A percentile compares a stretch with the other conserved stretches of the same genome.
Conservation (phyloP, 2,888 invertebrate species). For the Tenthredo scrophulariae region DNA sequence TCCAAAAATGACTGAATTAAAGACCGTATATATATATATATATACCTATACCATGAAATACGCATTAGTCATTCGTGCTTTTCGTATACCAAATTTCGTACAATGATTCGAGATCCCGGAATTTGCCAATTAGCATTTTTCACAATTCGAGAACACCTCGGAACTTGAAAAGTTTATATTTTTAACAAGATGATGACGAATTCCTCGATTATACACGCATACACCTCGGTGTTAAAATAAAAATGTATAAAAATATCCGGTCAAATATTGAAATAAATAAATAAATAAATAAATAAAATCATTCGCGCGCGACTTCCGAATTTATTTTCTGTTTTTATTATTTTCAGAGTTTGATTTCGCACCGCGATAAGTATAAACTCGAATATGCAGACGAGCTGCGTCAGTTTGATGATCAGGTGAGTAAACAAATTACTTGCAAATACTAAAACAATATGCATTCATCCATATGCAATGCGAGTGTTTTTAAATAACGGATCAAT, state of each 20-base stretch:
- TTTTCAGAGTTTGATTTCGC: background rate
- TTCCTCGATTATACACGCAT: too few relatives aligned
- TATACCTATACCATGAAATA: background rate
- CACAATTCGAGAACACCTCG: too few relatives aligned
- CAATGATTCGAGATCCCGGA: too few relatives aligned
- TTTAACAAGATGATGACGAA: too few relatives aligned
- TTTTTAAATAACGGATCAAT: background rate
- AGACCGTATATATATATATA: too few relatives aligned
- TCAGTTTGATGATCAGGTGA: background rate
- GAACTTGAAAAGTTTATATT: too few relatives aligned
- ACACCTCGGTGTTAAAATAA: too few relatives aligned
- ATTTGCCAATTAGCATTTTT: too few relatives aligned
- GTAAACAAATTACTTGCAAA: background rate
- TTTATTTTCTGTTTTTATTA: background rate
- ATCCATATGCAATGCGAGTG: background rate
- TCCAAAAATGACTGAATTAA: too few relatives aligned
- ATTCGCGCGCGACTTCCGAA: background rate
- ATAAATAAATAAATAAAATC: constrained; percentile 1
- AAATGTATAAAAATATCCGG: background rate
- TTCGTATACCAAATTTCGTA: too few relatives aligned
- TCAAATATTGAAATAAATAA: background rate
- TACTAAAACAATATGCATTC: background rate
- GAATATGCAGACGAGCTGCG: background rate
- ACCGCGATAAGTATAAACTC: background rate
- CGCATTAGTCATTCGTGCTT: background rate